phyloP scores from a whole-genome alignment of 2,113 vertebrate species.

The Lontra canadensis region DNA sequence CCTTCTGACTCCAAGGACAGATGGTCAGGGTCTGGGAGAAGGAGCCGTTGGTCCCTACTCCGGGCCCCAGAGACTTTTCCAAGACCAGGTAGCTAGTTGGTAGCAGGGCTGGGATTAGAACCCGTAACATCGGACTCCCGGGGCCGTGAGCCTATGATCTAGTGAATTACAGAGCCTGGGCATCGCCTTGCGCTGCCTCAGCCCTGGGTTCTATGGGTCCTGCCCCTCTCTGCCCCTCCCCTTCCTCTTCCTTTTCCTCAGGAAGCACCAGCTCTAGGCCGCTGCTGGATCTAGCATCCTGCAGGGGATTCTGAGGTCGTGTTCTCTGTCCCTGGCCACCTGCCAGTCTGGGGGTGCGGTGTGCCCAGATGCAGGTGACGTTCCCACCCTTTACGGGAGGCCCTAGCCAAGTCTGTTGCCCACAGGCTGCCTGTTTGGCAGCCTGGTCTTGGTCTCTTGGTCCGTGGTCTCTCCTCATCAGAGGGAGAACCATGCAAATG shows the following conservation, averaged over 20 bases:
- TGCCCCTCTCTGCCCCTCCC: rapidly evolving
- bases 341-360: background rate
- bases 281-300: background rate
- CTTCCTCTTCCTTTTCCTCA: background rate
- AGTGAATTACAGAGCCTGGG: background rate
- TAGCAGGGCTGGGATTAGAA: background rate
- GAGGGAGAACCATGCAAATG: background rate
- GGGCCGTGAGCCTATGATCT: background rate
- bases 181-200: background rate
- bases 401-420: background rate
- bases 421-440: background rate
- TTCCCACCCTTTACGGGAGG: background rate
- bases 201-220: rapidly evolving
- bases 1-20: background rate
- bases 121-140: background rate
- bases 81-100: background rate
- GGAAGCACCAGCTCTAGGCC: background rate
- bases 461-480: background rate
- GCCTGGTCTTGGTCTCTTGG: background rate
- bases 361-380: background rate
- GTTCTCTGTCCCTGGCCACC: background rate
- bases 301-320: background rate
- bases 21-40: background rate
- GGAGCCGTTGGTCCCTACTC: background rate
- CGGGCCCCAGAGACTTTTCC: background rate